phyloP scores from a whole-genome alignment of 2,888 invertebrate genomes.

The Drosophila ochracea region DNA sequence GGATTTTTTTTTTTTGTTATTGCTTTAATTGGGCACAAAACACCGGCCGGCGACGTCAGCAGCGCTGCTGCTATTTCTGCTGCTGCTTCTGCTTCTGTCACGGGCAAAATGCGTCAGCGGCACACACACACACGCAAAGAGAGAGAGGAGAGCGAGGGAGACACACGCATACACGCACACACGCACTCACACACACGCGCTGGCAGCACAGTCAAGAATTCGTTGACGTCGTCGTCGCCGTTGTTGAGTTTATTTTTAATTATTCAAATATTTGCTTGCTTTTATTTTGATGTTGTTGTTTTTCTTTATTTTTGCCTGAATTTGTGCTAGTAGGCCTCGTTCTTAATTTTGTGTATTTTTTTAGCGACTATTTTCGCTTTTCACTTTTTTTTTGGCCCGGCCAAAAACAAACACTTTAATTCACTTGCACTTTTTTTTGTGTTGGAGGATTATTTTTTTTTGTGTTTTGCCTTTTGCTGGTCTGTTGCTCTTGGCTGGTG shows the following conservation, averaged over 20 bases:
- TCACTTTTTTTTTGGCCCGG: conserved; percentile 41
- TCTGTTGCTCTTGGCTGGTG: conserved; percentile 61
- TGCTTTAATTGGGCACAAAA: conserved; percentile 83
- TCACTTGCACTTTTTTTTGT: conserved; percentile 74
- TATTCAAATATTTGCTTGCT: conserved; percentile 70
- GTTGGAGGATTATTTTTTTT: not conserved
- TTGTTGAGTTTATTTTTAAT: conserved; percentile 75
- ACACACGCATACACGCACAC: conserved; percentile 26
- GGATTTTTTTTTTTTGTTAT: conserved; percentile 58
- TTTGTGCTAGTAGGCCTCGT: conserved; percentile 81
- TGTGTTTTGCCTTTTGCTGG: conserved; percentile 1
- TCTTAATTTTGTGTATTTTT: conserved; percentile 66
- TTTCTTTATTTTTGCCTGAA: conserved; percentile 47
- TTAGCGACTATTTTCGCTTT: conserved; percentile 29
- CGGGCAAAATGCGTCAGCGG: conserved; percentile 69
- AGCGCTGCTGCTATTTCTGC: conserved; percentile 19
- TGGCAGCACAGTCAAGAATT: conserved; percentile 46
- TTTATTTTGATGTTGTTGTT: conserved; percentile 18
- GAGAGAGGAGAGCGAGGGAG: conserved; percentile 12
- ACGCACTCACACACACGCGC: conserved; percentile 28
- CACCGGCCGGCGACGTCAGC: conserved; percentile 81
- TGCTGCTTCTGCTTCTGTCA: not conserved
- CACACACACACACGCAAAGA: conserved; percentile 18
- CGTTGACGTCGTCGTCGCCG: conserved; percentile 63
- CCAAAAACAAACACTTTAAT: conserved; percentile 24